Evolutionary conservation across 2,888 invertebrate genomes (phyloP).

Genomic region (Criorhina ranunculi): DNA sequence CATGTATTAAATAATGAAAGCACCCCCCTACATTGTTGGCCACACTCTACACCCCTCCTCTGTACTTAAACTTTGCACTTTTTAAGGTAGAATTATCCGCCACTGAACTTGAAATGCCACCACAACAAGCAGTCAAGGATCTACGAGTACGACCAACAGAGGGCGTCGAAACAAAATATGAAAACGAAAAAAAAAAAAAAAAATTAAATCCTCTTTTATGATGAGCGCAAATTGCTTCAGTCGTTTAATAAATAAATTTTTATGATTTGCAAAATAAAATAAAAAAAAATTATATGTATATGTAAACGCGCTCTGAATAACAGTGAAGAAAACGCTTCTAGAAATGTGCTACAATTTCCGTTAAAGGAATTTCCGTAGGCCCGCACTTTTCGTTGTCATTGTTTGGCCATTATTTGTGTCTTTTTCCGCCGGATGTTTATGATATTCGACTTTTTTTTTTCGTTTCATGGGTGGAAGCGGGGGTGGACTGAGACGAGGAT

Average conservation of each 20-base stretch:
- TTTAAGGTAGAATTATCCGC: constrained; percentile 32
- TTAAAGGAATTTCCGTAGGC: constrained; percentile 30
- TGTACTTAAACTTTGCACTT: constrained; percentile 4
- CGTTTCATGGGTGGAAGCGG: not conserved
- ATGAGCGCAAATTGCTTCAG: constrained; percentile 72
- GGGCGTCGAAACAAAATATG: constrained; percentile 3
- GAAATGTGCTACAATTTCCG: constrained; percentile 64
- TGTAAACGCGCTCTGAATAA: not conserved
- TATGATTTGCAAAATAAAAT: constrained; percentile 65
- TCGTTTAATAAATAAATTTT: constrained; percentile 75
- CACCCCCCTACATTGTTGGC: not conserved
- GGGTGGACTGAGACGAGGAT: not conserved
- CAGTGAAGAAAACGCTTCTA: constrained; percentile 32
- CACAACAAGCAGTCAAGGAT: constrained; percentile 54
- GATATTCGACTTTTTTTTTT: constrained; percentile 30
- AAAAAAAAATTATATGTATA: not conserved
- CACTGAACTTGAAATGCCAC: constrained; percentile 67
- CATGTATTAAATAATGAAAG: constrained; percentile 62
- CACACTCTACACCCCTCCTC: not conserved
- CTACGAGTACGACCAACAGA: not conserved
- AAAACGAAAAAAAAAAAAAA: not conserved
- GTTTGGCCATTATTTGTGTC: constrained; percentile 38
- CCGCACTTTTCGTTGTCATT: constrained; percentile 53
- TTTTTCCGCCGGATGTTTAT: constrained; percentile 57
- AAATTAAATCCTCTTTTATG: constrained; percentile 68